Conservation (phyloP, 2,888 invertebrate species). For the Ormyrus thymus region DNA sequence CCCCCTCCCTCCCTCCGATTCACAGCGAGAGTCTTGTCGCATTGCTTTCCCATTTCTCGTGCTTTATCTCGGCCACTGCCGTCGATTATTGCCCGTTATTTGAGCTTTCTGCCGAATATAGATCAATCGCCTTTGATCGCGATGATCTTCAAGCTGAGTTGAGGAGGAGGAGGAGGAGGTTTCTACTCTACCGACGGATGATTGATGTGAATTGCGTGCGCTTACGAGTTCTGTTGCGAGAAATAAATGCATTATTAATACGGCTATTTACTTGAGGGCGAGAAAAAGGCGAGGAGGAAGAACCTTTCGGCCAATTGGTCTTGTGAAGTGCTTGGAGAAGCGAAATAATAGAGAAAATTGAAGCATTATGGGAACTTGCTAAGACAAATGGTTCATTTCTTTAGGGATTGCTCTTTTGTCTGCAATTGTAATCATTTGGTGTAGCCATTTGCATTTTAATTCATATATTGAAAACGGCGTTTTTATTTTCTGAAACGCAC, state of each 20-base stretch:
- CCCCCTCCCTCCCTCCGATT: neutral
- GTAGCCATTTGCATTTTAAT: too few species aligned
- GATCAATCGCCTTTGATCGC: too few species aligned
- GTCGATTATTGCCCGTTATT: neutral
- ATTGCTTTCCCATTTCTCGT: neutral
- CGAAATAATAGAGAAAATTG: too few species aligned
- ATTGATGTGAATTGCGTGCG: conserved; percentile 7
- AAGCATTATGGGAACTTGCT: too few species aligned
- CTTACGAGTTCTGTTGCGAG: neutral
- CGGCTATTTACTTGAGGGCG: too few species aligned
- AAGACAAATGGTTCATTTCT: too few species aligned
- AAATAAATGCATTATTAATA: neutral
- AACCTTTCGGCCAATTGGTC: too few species aligned
- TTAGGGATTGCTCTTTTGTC: neutral
- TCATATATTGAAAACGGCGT: too few species aligned
- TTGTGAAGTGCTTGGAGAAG: too few species aligned
- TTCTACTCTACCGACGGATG: conserved; percentile 45
- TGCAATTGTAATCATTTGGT: neutral
- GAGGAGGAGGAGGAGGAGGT: neutral
- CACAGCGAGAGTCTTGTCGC: conserved; percentile 9
- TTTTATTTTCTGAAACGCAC: too few species aligned
- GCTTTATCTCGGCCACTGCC: conserved; percentile 22
- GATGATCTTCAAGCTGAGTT: neutral
- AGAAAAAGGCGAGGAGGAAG: too few species aligned
- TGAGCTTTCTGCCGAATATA: neutral